Conservation (phyloP, 2,113 vertebrate genomes). For the Sinocyclocheilus rhinocerous region DNA sequence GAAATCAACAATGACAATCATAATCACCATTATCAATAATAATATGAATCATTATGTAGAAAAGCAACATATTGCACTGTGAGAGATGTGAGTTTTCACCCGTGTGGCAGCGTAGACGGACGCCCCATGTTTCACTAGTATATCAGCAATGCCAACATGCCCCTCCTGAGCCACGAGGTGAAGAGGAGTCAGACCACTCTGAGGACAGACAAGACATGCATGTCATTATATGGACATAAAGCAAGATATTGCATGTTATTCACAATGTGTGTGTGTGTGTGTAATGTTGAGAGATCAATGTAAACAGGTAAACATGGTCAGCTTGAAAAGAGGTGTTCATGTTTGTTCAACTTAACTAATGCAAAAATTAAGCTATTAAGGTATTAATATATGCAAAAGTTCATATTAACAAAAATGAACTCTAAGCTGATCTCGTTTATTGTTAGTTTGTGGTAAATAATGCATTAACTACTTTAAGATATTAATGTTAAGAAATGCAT, state of each 20-base stretch:
- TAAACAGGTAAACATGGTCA: too few species aligned
- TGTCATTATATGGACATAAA: neutral
- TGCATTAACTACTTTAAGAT: too few species aligned
- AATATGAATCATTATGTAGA: neutral
- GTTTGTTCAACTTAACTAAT: too few species aligned
- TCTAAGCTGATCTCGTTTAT: too few species aligned
- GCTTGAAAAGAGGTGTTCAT: too few species aligned
- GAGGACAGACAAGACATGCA: slow-evolving; percentile 38
- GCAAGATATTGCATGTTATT: neutral
- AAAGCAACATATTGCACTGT: neutral
- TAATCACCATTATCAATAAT: neutral
- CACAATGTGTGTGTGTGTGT: too few species aligned
- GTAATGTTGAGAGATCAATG: too few species aligned
- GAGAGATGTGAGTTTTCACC: slow-evolving; percentile 73
- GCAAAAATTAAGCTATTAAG: too few species aligned
- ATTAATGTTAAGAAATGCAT: too few species aligned
- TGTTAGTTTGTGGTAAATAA: too few species aligned
- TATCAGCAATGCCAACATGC: slow-evolving; percentile 87
- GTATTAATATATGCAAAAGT: too few species aligned
- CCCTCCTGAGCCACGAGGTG: slow-evolving; percentile 95
- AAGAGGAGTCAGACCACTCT: slow-evolving; percentile 94
- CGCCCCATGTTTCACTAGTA: slow-evolving; percentile 89
- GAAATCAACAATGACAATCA: neutral
- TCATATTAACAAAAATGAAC: too few species aligned
- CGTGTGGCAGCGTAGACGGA: slow-evolving; percentile 85